Percentiles rank a stretch among this genome's conserved stretches.
These are phyloP conservation scores for Drosophila pallidifrons DNA, from an alignment of 1,140 invertebrate species.

Conservation along the genomic window DNA sequence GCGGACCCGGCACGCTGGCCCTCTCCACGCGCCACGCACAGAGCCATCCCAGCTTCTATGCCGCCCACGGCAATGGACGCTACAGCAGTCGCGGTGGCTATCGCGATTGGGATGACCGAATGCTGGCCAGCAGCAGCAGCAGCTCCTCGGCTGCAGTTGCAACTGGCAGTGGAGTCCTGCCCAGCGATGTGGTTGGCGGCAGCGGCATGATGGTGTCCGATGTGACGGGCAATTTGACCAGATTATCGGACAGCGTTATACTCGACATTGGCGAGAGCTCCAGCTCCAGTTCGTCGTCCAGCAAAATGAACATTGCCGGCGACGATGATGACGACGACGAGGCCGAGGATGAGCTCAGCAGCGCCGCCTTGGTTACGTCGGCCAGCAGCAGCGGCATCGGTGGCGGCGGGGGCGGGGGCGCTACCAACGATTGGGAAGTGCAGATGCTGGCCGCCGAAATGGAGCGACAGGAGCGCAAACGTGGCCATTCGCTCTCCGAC, in stretches of 20 bases:
- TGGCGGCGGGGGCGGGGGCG: not conserved
- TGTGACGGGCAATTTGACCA: slow-evolving; percentile 72
- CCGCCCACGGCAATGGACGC: slow-evolving; percentile 57
- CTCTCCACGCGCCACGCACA: slow-evolving; percentile 58
- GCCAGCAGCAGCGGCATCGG: slow-evolving; percentile 1
- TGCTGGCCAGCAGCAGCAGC: slow-evolving; percentile 13
- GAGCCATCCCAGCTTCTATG: slow-evolving; percentile 72
- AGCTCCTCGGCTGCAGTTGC: not conserved
- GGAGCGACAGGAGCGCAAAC: slow-evolving; percentile 86
- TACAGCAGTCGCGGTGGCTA: slow-evolving; percentile 42
- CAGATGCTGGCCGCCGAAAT: slow-evolving; percentile 91
- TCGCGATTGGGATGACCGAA: slow-evolving; percentile 57
- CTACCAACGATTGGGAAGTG: slow-evolving; percentile 90
- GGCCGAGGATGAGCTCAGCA: slow-evolving; percentile 43
- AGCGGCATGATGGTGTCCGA: slow-evolving; percentile 63
- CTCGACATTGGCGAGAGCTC: slow-evolving; percentile 82
- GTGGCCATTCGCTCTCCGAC: slow-evolving; percentile 71
- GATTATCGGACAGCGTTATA: slow-evolving; percentile 76
- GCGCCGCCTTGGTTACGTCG: slow-evolving; percentile 18
- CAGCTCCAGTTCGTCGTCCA: slow-evolving; percentile 76
- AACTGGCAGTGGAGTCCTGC: not conserved
- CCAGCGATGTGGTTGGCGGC: not conserved
- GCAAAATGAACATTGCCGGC: slow-evolving; percentile 63
- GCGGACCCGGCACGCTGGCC: slow-evolving; percentile 58
- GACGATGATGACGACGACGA: slow-evolving; percentile 68